Conservation (phyloP, 1,140 invertebrate species). For the Neodiprion virginianus region DNA sequence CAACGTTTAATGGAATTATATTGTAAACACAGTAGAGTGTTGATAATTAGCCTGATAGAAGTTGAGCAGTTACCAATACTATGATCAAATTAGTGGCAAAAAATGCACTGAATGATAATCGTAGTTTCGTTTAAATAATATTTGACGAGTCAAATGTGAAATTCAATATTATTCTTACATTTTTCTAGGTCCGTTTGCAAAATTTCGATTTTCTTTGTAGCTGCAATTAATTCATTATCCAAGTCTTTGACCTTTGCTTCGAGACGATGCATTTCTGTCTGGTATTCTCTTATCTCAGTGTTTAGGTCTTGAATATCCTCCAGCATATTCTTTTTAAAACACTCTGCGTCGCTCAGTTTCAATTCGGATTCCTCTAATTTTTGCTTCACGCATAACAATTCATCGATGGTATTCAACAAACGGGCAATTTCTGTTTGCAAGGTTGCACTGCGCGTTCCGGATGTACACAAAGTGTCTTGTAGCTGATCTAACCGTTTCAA, state of each 20-base stretch:
- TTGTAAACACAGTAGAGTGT: too few species aligned
- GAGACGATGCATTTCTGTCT: background rate
- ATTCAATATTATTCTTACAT: background rate
- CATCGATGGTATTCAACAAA: background rate
- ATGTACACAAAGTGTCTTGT: background rate
- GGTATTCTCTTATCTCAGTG: background rate
- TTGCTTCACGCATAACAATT: background rate
- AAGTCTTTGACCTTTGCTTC: background rate
- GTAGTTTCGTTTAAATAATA: too few species aligned
- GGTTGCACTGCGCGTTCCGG: background rate
- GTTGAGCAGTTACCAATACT: too few species aligned
- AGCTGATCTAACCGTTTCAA: background rate
- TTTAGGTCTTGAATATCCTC: background rate
- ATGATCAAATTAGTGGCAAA: too few species aligned
- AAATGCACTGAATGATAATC: too few species aligned
- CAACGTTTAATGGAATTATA: too few species aligned
- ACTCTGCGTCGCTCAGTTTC: background rate
- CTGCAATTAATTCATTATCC: background rate
- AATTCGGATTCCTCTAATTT: constrained; percentile 1
- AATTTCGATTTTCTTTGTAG: background rate
- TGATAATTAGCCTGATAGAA: too few species aligned
- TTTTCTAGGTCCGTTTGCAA: background rate
- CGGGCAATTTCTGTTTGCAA: background rate
- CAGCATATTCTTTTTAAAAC: background rate
- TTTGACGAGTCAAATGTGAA: too few species aligned